Percentiles rank a stretch among this genome's conserved stretches.
phyloP scores from a whole-genome alignment of 2,888 invertebrate genomes.

The Meganola albula region DNA sequence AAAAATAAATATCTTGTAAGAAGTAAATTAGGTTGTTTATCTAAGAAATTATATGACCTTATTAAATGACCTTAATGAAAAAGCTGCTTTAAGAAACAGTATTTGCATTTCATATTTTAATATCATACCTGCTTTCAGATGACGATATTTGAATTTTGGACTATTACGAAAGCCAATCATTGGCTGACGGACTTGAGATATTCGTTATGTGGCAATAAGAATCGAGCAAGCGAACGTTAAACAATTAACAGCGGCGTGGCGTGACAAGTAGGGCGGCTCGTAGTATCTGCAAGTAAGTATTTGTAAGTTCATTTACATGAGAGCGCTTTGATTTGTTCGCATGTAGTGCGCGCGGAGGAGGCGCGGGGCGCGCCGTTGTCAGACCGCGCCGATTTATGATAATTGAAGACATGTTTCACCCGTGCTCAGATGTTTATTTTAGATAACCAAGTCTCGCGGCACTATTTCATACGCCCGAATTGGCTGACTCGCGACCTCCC shows the following conservation, averaged over 20 bases:
- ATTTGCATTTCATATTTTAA: too few relatives aligned
- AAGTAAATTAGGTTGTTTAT: too few relatives aligned
- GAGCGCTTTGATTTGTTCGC: constrained; percentile 50
- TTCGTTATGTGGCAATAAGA: too few relatives aligned
- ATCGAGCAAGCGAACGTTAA: constrained; percentile 2
- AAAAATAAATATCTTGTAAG: too few relatives aligned
- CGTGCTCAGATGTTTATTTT: constrained; percentile 76
- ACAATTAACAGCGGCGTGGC: constrained; percentile 3
- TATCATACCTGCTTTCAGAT: too few relatives aligned
- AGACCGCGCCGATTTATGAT: constrained; percentile 73
- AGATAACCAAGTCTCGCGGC: constrained; percentile 67
- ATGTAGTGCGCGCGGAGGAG: constrained; percentile 37
- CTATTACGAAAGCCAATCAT: too few relatives aligned
- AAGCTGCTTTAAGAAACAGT: too few relatives aligned
- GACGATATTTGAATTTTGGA: too few relatives aligned
- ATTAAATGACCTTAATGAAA: too few relatives aligned
- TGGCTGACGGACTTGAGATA: too few relatives aligned
- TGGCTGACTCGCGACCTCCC: too few relatives aligned
- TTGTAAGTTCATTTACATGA: constrained; percentile 22
- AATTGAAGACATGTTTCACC: constrained; percentile 77
- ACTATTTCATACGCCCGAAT: constrained; percentile 74
- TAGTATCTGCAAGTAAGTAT: constrained; percentile 31
- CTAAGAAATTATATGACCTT: too few relatives aligned
- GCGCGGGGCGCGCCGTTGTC: constrained; percentile 61
- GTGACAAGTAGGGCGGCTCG: constrained; percentile 12